Base-by-base conservation (phyloP, 1,140 invertebrate genomes). In the Gryllus bimaculatus region DNA sequence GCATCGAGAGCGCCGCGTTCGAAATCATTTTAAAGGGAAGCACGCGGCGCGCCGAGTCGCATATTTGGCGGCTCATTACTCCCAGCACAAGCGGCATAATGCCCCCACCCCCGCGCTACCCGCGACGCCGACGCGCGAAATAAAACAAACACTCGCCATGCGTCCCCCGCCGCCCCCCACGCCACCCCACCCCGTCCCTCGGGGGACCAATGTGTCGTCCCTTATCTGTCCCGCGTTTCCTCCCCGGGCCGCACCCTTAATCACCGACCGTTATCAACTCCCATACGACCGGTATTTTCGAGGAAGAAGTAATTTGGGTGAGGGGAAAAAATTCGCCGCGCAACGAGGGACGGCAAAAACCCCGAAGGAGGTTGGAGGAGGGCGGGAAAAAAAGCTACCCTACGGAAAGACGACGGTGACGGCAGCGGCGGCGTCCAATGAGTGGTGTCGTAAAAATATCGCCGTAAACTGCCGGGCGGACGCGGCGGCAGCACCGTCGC, bases 191-290 rank as follows among this genome's bases (percentile, higher is more conserved):
- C 54, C 54, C 54, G 2, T 18, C 18, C 54, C 54, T 3, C 54
- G 10, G 54, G 54, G 54, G 7, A 18, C 54, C 18, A 66, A 66
- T 66, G 54, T 18, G 54, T 66, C 54, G 54, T 66, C 54, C 54
- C 54, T 66, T 66, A 66, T 66, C 54, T 66, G 54, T 66, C 54
- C 7, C 54, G 54, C 54, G 18, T 66, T 66, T 66, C 54, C 54
- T 66, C 54, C 18, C 54, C 54, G 10, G 7, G 2, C 54, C 10
- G 10, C 54, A 13, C 54, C 54, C 54, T 66, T 66, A 66, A 66
- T 66, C 54, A 66, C 54, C 54, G 54, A 66, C 54, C 54, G 54
- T 66, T 66, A 66, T 66, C 54, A 66, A 66, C 54, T 66, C 54
- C 54, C 54, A 66, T 66, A 66, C 54, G 54, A 66, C 54, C 54